Percentiles rank a stretch among this genome's conserved stretches.
Evolutionary conservation across 1,140 invertebrate genomes (phyloP).

Genomic region (Aphelenchoides fujianensis): DNA sequence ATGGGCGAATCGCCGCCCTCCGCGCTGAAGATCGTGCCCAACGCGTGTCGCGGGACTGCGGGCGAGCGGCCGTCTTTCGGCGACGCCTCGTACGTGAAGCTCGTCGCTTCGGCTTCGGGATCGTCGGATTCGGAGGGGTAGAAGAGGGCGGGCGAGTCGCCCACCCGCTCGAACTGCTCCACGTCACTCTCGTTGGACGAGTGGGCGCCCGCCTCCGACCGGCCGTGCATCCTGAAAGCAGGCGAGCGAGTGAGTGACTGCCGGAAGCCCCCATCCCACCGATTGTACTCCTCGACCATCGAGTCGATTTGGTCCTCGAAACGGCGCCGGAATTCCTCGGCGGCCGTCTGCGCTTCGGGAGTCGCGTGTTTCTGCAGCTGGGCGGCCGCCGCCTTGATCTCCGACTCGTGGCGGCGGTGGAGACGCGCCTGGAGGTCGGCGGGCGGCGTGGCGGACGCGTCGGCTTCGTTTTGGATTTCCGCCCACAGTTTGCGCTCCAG

Average conservation of each 20-base stretch:
- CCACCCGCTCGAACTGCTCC: slow-evolving; percentile 17
- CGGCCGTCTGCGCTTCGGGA: background rate
- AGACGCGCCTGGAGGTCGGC: slow-evolving; percentile 18
- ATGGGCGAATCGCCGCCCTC: background rate
- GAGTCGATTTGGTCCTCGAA: slow-evolving; percentile 8
- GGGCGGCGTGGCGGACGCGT: background rate
- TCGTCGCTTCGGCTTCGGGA: slow-evolving; percentile 11
- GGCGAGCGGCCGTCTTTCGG: background rate
- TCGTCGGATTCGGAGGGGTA: slow-evolving; percentile 15
- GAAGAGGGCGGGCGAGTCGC: slow-evolving; percentile 2
- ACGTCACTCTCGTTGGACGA: slow-evolving; percentile 18
- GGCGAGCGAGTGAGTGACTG: too few species aligned
- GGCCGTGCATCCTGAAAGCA: background rate
- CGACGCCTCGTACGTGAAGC: slow-evolving; percentile 3
- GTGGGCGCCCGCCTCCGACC: background rate
- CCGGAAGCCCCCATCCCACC: too few species aligned
- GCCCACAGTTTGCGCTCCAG: slow-evolving; percentile 6
- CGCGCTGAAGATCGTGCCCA: background rate
- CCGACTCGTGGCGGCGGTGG: background rate
- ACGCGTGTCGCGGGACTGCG: background rate
- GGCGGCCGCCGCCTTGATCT: slow-evolving; percentile 4
- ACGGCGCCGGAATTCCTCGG: slow-evolving; percentile 1
- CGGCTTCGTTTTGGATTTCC: slow-evolving; percentile 8
- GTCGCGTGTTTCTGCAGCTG: slow-evolving; percentile 2
- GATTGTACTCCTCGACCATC: slow-evolving; percentile 9